These are phyloP conservation scores for Drosophila subsilvestris DNA, from an alignment of 2,888 invertebrate species.

Conservation along the genomic window DNA sequence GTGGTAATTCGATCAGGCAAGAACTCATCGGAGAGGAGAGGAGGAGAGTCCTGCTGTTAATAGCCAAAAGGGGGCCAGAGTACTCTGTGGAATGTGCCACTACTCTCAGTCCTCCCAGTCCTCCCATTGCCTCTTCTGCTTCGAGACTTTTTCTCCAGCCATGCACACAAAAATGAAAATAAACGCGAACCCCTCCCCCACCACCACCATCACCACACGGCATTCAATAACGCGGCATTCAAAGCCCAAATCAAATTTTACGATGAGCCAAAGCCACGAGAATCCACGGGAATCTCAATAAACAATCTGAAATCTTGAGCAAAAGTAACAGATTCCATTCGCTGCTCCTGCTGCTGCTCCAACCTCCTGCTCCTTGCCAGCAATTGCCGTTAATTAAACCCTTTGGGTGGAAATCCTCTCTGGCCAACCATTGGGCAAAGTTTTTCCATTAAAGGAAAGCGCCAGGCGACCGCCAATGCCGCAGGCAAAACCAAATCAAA, in stretches of 20 bases:
- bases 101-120: not conserved
- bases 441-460: slow-evolving; percentile 77
- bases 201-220: slow-evolving; percentile 6
- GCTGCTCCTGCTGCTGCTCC: not conserved
- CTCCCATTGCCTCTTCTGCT: no score
- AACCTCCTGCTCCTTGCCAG: not conserved
- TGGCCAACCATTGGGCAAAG: slow-evolving; percentile 70
- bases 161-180: slow-evolving; percentile 73
- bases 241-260: slow-evolving; percentile 75
- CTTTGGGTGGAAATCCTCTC: slow-evolving; percentile 55
- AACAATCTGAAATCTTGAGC: slow-evolving; percentile 61
- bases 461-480: slow-evolving; percentile 48
- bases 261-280: slow-evolving; percentile 66
- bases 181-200: slow-evolving; percentile 51
- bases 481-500: slow-evolving; percentile 74
- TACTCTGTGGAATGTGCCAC: not conserved
- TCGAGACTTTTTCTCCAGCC: slow-evolving; percentile 26
- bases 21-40: not conserved
- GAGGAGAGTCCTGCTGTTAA: slow-evolving; percentile 8
- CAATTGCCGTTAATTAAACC: slow-evolving; percentile 81
- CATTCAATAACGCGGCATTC: slow-evolving; percentile 72
- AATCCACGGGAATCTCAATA: slow-evolving; percentile 66
- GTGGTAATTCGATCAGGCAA: slow-evolving; percentile 43
- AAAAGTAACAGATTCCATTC: slow-evolving; percentile 64
- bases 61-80: slow-evolving; percentile 9